Percentiles rank a stretch among this genome's conserved stretches.
Conservation (phyloP, 2,113 vertebrate species). For the Platichthys stellatus region DNA sequence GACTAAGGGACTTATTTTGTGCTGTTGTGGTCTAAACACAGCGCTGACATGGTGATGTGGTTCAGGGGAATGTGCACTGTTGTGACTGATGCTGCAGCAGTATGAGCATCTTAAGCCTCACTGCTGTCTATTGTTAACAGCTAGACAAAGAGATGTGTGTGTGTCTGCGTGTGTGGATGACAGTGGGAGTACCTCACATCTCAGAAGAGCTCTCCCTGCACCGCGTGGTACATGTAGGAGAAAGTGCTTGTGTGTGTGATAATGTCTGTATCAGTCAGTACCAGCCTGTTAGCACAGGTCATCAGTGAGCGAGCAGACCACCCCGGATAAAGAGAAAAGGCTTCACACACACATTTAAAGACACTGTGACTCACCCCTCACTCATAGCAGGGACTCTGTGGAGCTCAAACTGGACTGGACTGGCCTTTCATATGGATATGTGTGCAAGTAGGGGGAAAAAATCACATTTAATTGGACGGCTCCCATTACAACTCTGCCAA, state of each 20-base stretch:
- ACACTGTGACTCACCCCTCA: slow-evolving; percentile 43
- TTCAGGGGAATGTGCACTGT: slow-evolving; percentile 51
- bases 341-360: slow-evolving; percentile 31
- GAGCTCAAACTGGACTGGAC: neutral
- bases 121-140: slow-evolving; percentile 58
- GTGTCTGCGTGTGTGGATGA: slow-evolving; percentile 27
- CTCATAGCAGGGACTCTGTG: slow-evolving; percentile 31
- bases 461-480: slow-evolving; percentile 8
- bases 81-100: slow-evolving; percentile 54
- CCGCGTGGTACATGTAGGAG: slow-evolving; percentile 4
- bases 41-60: slow-evolving; percentile 31
- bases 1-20: neutral
- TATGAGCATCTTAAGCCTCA: slow-evolving; percentile 49
- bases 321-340: slow-evolving; percentile 33
- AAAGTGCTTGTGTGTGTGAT: slow-evolving; percentile 20
- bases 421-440: slow-evolving; percentile 23
- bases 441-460: neutral
- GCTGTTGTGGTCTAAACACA: slow-evolving; percentile 45
- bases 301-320: slow-evolving; percentile 45
- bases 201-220: slow-evolving; percentile 48
- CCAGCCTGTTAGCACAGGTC: slow-evolving; percentile 58
- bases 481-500: neutral
- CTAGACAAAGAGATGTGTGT: slow-evolving; percentile 62
- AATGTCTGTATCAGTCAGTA: slow-evolving; percentile 59
- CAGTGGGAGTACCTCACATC: slow-evolving; percentile 42